Base-by-base conservation (phyloP, 2,113 vertebrate genomes). In the Excalfactoria chinensis region DNA sequence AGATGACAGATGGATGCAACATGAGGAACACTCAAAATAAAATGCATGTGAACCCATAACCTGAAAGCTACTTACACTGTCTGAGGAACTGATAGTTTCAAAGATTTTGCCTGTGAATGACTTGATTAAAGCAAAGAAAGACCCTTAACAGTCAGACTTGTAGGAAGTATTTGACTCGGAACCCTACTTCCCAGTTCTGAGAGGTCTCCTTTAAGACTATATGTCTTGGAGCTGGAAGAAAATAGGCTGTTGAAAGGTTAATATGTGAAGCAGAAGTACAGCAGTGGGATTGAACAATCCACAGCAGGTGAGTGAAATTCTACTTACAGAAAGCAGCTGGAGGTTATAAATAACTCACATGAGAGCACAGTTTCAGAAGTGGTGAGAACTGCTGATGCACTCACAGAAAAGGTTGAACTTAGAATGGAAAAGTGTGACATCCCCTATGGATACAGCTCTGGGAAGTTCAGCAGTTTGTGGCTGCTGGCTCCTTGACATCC, bases 391-490 rank as follows among this genome's bases (percentile, higher is more conserved):
- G 79, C n/a, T 78, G 83, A 69, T 81, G 73, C 48, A 77, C 43
- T 80, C 40, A 63, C 40, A 88, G 76, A 49, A 66, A 88, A 92
- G 62, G 90, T 1, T 93, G 88, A 88, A 81, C 40, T 49, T 58
- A 90, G 66, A 90, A 84, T 0, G 60, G 72, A 60, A 53, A 90
- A 91, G 34, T 34, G 48, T 53, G 73, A 88, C 79, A 77, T 67
- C 69, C 80, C 86, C 41, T 77, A 28, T 67, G 37, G 73, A 90
- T 37, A 58, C 66, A 44, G 76, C n/a, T 75, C 69, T 90, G 76
- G 66, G 88, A 82, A 92, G 69, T 81, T 92, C 84, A 93, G 95
- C 83, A 93, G 53, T 58, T 75, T 1, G 16, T 78, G 60, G 56
- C 66, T 78, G 53, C 53, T 77, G 62, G n/a, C 62, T 93, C 76